phyloP scores from a whole-genome alignment of 2,113 vertebrate species.

The Cyanoramphus novaezelandiae region DNA sequence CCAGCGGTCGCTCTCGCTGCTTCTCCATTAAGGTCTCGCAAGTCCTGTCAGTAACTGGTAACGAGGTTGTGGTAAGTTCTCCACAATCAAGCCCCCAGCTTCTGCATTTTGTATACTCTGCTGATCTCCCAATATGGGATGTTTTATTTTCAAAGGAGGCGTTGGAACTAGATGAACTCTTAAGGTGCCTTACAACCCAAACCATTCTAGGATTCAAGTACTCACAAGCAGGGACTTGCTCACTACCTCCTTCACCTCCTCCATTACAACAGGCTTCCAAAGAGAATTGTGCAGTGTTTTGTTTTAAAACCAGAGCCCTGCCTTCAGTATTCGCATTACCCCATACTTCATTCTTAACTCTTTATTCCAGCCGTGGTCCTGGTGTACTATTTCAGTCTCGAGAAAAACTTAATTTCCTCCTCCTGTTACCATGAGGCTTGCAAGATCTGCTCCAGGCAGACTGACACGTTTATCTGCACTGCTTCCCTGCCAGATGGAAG shows the following conservation, averaged over 20 bases:
- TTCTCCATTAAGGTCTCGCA: fast-evolving
- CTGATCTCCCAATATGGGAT: background rate
- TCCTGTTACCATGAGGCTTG: background rate
- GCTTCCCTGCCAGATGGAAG: background rate
- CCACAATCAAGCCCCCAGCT: fast-evolving
- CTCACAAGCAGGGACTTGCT: background rate
- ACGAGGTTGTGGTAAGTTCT: background rate
- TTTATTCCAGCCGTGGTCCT: background rate
- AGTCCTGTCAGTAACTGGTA: background rate
- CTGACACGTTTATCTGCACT: background rate
- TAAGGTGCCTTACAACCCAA: background rate
- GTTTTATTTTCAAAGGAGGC: background rate
- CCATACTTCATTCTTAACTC: background rate
- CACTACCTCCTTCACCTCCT: fast-evolving
- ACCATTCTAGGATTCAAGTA: background rate
- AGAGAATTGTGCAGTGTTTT: fast-evolving
- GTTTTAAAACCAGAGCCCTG: background rate
- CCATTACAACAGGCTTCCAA: background rate
- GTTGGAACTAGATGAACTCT: background rate
- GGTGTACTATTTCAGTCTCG: background rate
- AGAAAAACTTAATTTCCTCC: background rate
- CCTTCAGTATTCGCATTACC: fast-evolving
- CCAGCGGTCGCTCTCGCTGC: background rate
- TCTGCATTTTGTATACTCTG: fast-evolving
- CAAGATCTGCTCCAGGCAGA: background rate